Evolutionary conservation across 2,888 invertebrate species (phyloP), one percentile per base, ranked within the genome.

Genomic region (Agonum fuliginosum): DNA sequence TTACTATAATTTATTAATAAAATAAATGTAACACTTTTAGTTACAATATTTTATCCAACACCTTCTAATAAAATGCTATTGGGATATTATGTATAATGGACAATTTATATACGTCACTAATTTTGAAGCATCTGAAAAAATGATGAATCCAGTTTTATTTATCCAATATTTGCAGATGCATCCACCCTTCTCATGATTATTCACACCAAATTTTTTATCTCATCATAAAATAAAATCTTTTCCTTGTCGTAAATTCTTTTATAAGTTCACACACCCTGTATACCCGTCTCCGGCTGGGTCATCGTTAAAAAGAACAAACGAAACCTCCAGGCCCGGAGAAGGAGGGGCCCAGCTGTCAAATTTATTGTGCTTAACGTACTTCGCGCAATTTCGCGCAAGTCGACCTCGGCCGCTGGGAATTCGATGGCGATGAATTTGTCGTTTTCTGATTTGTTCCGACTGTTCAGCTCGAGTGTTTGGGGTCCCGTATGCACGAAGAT

Each of bases 311-410:
- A 46, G 46, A 46, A 46, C 46, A 46, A 46, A 46, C 3, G 46
- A 17, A 48, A 20, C 12, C 54, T 27, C 20, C 30, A 17, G 58
- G 24, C 27, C 8, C 14, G 3, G 2, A 14, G 14, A 27, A 17
- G 58, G 58, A 58, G 58, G 58, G 30, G 12, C 58, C 27, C 27
- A 62, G 58, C 46, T 46, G 46, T 30, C 58, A 17, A 30, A 62
- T 62, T 67, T 75, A 75, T 75, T 51, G 67, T 58, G 75, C 67
- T 75, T 75, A 67, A 75, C 75, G 65, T 75, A 14, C 67, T 62
- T 58, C 37, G 73, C 22, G 30, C 73, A 30, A 73, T 71, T 51
- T 71, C 34, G 27, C 27, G 30, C 4, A 10, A 6, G 14, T 20
- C 10, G 37, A 34, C 20, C 54, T 20, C 51, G 30, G 48, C 34